Percentiles rank a stretch among this genome's conserved stretches.
Evolutionary conservation across 2,888 invertebrate genomes (phyloP).

Genomic region (Nematopogon swammerdamellus): DNA sequence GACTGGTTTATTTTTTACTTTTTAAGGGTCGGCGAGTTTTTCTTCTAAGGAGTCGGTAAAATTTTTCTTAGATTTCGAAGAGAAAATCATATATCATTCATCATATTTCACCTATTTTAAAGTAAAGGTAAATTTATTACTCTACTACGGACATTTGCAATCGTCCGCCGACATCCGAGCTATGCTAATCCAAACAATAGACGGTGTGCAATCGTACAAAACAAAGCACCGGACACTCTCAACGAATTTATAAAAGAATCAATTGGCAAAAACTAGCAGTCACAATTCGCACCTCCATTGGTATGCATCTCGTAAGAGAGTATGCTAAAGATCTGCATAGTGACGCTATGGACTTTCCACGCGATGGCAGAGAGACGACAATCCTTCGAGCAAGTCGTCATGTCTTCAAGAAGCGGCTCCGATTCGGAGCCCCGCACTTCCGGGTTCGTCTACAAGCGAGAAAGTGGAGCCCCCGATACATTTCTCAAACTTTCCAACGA

Average conservation of each 20-base stretch:
- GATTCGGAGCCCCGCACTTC: constrained; percentile 18
- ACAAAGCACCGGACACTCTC: not conserved
- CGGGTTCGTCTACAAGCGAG: constrained; percentile 22
- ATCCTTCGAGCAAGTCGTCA: constrained; percentile 19
- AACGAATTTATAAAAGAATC: not conserved
- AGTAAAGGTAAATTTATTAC: too few relatives aligned
- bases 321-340: not conserved
- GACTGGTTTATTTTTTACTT: too few relatives aligned
- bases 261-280: not conserved
- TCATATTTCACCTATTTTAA: too few relatives aligned
- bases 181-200: not conserved
- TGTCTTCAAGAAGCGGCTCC: constrained; percentile 21
- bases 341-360: not conserved
- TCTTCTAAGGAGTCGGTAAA: too few relatives aligned
- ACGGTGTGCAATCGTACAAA: not conserved
- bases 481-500: constrained; percentile 11
- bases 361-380: constrained; percentile 12
- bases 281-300: not conserved
- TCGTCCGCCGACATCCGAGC: not conserved
- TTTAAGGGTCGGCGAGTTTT: too few relatives aligned
- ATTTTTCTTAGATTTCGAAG: too few relatives aligned
- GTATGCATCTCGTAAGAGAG: not conserved
- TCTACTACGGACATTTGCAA: too few relatives aligned
- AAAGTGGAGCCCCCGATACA: constrained; percentile 16
- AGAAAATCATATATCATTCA: too few relatives aligned